Percentiles rank a stretch among this genome's conserved stretches.
Evolutionary conservation across 2,888 invertebrate species (phyloP).

Genomic region (Chelonus formosanus): DNA sequence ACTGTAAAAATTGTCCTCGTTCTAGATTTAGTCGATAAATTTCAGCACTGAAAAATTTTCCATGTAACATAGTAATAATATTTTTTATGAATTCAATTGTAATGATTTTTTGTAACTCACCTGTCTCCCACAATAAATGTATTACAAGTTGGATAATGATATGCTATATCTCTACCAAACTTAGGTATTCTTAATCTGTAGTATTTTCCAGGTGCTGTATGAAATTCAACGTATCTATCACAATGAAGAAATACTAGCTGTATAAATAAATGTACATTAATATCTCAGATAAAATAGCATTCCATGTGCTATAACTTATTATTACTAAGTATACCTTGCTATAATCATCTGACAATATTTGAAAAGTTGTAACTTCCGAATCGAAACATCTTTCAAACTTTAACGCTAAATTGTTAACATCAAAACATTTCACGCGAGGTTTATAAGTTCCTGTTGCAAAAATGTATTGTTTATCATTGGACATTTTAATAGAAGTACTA

Average conservation of each 20-base stretch:
- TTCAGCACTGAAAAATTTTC: slow-evolving; percentile 72
- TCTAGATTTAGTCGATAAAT: slow-evolving; percentile 95
- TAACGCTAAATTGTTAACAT: slow-evolving; percentile 92
- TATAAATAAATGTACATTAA: slow-evolving; percentile 47
- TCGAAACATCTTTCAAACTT: slow-evolving; percentile 99
- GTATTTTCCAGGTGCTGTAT: slow-evolving; percentile 92
- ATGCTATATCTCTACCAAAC: slow-evolving; percentile 93
- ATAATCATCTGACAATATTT: slow-evolving; percentile 93
- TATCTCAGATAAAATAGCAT: slow-evolving; percentile 15
- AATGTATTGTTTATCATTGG: slow-evolving; percentile 92
- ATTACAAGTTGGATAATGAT: slow-evolving; percentile 90
- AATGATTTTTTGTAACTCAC: slow-evolving; percentile 66
- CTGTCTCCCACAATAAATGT: slow-evolving; percentile 89
- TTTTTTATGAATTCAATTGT: background rate
- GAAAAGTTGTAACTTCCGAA: slow-evolving; percentile 94
- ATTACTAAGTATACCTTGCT: slow-evolving; percentile 75
- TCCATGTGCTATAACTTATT: too few relatives aligned
- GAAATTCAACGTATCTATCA: slow-evolving; percentile 94
- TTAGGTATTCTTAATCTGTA: slow-evolving; percentile 91
- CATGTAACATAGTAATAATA: background rate
- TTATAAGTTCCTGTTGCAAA: slow-evolving; percentile 95
- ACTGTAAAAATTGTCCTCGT: slow-evolving; percentile 91
- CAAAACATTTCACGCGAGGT: slow-evolving; percentile 94
- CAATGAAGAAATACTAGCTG: slow-evolving; percentile 89
- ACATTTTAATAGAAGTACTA: slow-evolving; percentile 83